These are phyloP conservation scores for Nasonia longicornis DNA, from an alignment of 1,140 invertebrate species.

Conservation along the genomic window DNA sequence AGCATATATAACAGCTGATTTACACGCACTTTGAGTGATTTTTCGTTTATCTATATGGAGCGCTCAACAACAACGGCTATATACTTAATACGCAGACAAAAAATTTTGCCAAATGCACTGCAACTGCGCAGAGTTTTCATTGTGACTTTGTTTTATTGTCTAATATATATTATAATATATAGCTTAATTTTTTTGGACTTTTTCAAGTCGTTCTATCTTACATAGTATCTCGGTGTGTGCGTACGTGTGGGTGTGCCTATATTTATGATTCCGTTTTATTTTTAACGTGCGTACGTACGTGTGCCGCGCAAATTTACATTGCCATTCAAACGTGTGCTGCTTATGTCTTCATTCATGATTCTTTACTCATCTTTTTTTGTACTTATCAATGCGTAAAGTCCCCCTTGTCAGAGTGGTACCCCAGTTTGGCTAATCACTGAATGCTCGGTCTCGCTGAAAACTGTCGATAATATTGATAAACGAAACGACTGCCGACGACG, in stretches of 20 bases:
- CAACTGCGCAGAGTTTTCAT: slow-evolving; percentile 44
- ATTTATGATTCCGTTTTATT: not conserved
- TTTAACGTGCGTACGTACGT: not conserved
- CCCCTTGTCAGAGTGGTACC: slow-evolving; percentile 26
- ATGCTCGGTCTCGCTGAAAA: not conserved
- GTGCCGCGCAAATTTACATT: slow-evolving; percentile 9
- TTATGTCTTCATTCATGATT: slow-evolving; percentile 12
- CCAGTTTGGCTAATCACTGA: slow-evolving; percentile 13
- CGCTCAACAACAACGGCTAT: not conserved
- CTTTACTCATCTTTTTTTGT: not conserved
- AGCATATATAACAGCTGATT: slow-evolving; percentile 16
- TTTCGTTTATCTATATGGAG: not conserved
- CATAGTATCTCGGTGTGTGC: slow-evolving; percentile 4
- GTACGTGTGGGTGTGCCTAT: slow-evolving; percentile 13
- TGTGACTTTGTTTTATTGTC: slow-evolving; percentile 37
- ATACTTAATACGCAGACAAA: not conserved
- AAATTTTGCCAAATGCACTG: slow-evolving; percentile 35
- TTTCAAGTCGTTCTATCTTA: slow-evolving; percentile 23
- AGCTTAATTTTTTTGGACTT: slow-evolving; percentile 29
- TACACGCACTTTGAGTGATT: slow-evolving; percentile 2
- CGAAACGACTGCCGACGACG: no score
- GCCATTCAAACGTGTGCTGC: slow-evolving; percentile 16
- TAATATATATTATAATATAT: slow-evolving; percentile 16
- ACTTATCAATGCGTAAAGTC: slow-evolving; percentile 4
- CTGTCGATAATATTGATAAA: no score